Base-by-base conservation (phyloP, 2,888 invertebrate genomes). In the Yponomeuta cagnagella region DNA sequence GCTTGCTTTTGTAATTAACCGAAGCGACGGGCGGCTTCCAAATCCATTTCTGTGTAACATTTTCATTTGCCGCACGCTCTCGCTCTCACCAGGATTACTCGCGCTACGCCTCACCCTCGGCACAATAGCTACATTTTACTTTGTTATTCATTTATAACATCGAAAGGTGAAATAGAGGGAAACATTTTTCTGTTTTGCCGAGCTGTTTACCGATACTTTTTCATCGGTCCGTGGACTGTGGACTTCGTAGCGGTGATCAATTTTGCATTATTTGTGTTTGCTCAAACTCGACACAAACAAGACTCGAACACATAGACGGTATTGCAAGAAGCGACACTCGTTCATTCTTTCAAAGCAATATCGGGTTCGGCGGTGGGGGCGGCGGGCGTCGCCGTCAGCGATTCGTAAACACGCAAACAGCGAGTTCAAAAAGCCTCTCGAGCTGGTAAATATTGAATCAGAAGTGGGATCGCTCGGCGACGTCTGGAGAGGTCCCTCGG, bases 1-100 rank as follows among this genome's bases (percentile, higher is more conserved):
- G 92, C 91, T 92, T 92, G 92, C 92, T 92, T 91, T 92, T 91
- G 92, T 92, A 92, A 92, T 92, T 92, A 92, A 92, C 92, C 90
- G 90, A 88, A 89, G 91, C 91, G 90, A 90, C 52, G 52, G 52
- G 90, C 89, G 90, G 91, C 90, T 89, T 90, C 91, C 90, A 89
- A 92, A 92, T 91, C 92, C 92, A 91, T 92, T 92, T 92, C 92
- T 89, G 88, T 91, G 91, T 92, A 90, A 92, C 92, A 92, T 91
- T 92, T 92, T 92, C 92, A 92, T 92, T 92, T 91, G 92, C 81
- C 91, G 91, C 86, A 82, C 86, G 82, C 82, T 84, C 82, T 83
- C 80, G 81, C 83, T 82, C 79, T 80, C 82, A 78, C 79, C 75
- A 79, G 86, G 86, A 89, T 88, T 89, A 88, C 82, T 82, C 79